Base-by-base conservation (phyloP, 2,113 vertebrate species). In the Anarhynchus alexandrinus region DNA sequence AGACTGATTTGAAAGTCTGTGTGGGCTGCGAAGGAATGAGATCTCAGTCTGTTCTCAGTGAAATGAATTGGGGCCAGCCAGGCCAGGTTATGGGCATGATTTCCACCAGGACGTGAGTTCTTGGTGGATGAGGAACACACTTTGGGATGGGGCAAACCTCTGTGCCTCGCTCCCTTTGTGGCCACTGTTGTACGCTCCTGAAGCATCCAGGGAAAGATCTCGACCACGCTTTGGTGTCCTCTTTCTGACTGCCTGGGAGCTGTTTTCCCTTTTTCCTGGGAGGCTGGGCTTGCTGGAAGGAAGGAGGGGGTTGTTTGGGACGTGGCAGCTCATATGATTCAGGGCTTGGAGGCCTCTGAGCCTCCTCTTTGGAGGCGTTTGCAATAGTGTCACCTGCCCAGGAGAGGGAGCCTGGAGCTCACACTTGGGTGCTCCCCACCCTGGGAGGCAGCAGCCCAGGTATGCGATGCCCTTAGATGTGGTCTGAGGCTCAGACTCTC, bases 381-480 rank as follows among this genome's bases (percentile, higher is more conserved):
- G 92, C 72, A 80, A 0, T 76, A 86, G 34, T 40, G 82, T 19
- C 62, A 42, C 40, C 89, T 80, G 89, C 72, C 92, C 95, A 67
- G 92, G 21, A 90, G 95, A 92, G 86, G 95, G 95, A 74, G 95
- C 92, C 40, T 61, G 86, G 69, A 71, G 86, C 92, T 71, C 95
- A 83, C 89, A 34, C 57, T 94, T 96, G 57, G 77, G 21, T 45
- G 73, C 83, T 89, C 38, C 47, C 25, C 74, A 5, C 20, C 40
- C 25, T 2, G 2, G 27, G 36, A 71, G 72, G 40, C 51, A 13
- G 59, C 5, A 3, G 43, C 89, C 30, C 90, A 58, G 90, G 49
- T 15, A 29, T 25, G 78, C 9, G 4, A 54, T 9, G 54, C 43
- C 19, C 57, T 82, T 32, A 15, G 94, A 52, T 64, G 85, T 58